Conservation (phyloP, 2,888 invertebrate species). For the Timandra comae region DNA sequence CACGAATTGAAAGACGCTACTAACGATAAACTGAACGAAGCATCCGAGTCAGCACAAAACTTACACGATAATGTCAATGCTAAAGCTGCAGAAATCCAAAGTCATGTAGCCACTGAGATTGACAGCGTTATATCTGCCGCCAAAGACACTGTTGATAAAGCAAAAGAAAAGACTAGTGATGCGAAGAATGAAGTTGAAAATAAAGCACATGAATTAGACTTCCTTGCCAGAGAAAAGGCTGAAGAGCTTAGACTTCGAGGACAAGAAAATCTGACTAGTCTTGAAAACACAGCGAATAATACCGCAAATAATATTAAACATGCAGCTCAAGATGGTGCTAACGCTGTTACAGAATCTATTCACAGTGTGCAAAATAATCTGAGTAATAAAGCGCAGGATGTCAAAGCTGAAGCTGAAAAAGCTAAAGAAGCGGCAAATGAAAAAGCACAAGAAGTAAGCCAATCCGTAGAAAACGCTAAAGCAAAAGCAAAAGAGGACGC, state of each 20-base stretch:
- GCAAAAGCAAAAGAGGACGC: slow-evolving; percentile 43
- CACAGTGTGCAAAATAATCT: slow-evolving; percentile 40
- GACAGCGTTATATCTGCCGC: slow-evolving; percentile 37
- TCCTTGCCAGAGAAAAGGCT: slow-evolving; percentile 54
- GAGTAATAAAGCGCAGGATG: slow-evolving; percentile 40
- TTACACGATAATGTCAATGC: slow-evolving; percentile 34
- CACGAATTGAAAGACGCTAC: slow-evolving; percentile 33
- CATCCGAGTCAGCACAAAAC: slow-evolving; percentile 37
- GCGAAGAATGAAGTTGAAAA: slow-evolving; percentile 48
- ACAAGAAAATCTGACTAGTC: slow-evolving; percentile 36
- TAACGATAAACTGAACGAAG: slow-evolving; percentile 36
- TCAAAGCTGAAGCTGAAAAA: slow-evolving; percentile 38
- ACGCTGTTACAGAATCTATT: slow-evolving; percentile 39
- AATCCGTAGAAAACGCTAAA: slow-evolving; percentile 45
- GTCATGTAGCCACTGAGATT: slow-evolving; percentile 35
- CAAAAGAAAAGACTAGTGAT: slow-evolving; percentile 44
- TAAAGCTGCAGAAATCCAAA: slow-evolving; percentile 35
- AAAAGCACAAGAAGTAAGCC: slow-evolving; percentile 44
- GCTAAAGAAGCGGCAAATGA: slow-evolving; percentile 42
- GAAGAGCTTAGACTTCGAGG: slow-evolving; percentile 48
- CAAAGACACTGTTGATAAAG: slow-evolving; percentile 48
- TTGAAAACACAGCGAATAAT: slow-evolving; percentile 43
- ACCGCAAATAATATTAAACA: slow-evolving; percentile 41
- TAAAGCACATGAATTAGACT: slow-evolving; percentile 58
- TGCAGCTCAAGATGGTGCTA: slow-evolving; percentile 47